Percentiles rank a stretch among this genome's conserved stretches.
These are phyloP conservation scores for Bellardia pandia DNA, from an alignment of 2,888 invertebrate species.

Conservation along the genomic window DNA sequence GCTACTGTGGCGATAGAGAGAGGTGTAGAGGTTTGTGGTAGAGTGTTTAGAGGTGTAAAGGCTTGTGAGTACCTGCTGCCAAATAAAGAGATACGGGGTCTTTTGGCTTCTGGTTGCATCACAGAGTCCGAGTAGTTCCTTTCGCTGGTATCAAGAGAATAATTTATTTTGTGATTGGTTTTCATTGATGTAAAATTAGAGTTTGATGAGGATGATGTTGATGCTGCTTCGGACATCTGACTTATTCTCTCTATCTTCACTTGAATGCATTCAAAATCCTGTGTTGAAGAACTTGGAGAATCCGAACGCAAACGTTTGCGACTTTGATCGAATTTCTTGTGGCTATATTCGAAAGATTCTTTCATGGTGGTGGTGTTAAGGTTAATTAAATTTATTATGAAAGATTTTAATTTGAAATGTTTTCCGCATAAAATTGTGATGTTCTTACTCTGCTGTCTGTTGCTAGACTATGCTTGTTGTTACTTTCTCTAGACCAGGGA, in stretches of 20 bases:
- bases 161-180: background rate
- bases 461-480: background rate
- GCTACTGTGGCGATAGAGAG: too few relatives aligned
- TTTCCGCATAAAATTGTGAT: background rate
- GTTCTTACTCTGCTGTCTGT: constrained; percentile 23
- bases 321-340: constrained; percentile 79
- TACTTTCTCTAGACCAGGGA: background rate
- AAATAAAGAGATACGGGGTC: constrained; percentile 5
- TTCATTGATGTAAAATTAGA: background rate
- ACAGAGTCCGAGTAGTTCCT: background rate
- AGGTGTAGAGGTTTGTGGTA: too few relatives aligned
- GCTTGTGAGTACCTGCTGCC: too few relatives aligned
- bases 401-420: background rate
- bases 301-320: constrained; percentile 57
- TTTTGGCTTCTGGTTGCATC: constrained; percentile 38
- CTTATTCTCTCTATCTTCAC: constrained; percentile 45
- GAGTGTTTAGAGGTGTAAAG: too few relatives aligned
- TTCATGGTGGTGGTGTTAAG: background rate
- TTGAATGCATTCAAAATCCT: constrained; percentile 14
- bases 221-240: background rate
- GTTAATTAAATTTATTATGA: background rate
- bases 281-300: constrained; percentile 31
- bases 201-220: background rate
- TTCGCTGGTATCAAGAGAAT: background rate
- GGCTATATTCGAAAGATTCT: constrained; percentile 75